phyloP scores from a whole-genome alignment of 2,888 invertebrate species.

The Nasonia oneida region DNA sequence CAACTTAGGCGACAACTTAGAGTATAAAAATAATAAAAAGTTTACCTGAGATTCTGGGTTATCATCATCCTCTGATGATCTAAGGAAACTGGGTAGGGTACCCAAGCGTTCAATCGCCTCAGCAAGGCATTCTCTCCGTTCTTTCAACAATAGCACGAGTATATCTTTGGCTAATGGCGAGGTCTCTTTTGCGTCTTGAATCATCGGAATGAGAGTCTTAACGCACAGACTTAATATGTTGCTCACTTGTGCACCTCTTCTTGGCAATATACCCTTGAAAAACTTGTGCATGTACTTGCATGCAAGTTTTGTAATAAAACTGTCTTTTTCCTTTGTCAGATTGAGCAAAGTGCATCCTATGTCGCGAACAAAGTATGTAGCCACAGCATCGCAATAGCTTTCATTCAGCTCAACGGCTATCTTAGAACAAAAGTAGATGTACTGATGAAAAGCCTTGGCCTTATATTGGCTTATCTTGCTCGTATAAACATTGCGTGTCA shows the following conservation, averaged over 20 bases:
- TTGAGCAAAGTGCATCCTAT: slow-evolving; percentile 81
- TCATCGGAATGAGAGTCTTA: slow-evolving; percentile 80
- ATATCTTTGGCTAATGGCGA: slow-evolving; percentile 75
- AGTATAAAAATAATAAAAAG: slow-evolving; percentile 32
- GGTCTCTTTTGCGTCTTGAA: slow-evolving; percentile 68
- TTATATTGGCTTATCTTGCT: slow-evolving; percentile 78
- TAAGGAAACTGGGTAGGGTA: slow-evolving; percentile 80
- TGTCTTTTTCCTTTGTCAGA: slow-evolving; percentile 78
- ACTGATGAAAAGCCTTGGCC: slow-evolving; percentile 82
- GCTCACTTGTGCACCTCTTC: slow-evolving; percentile 78
- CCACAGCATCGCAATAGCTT: slow-evolving; percentile 78
- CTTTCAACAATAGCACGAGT: slow-evolving; percentile 81
- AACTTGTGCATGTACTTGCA: slow-evolving; percentile 79
- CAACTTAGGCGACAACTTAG: too few relatives aligned
- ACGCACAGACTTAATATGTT: slow-evolving; percentile 81
- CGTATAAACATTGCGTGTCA: slow-evolving; percentile 80
- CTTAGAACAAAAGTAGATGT: slow-evolving; percentile 80
- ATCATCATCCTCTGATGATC: slow-evolving; percentile 48
- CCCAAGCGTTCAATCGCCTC: slow-evolving; percentile 80
- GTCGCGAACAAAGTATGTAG: slow-evolving; percentile 82
- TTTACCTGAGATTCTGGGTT: slow-evolving; percentile 73
- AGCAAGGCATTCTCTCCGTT: slow-evolving; percentile 79
- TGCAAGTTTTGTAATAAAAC: slow-evolving; percentile 70
- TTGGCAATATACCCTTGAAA: slow-evolving; percentile 79
- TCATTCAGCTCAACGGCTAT: slow-evolving; percentile 76